phyloP scores from a whole-genome alignment of 2,797 vertebrate genomes.

The Euthynnus affinis region DNA sequence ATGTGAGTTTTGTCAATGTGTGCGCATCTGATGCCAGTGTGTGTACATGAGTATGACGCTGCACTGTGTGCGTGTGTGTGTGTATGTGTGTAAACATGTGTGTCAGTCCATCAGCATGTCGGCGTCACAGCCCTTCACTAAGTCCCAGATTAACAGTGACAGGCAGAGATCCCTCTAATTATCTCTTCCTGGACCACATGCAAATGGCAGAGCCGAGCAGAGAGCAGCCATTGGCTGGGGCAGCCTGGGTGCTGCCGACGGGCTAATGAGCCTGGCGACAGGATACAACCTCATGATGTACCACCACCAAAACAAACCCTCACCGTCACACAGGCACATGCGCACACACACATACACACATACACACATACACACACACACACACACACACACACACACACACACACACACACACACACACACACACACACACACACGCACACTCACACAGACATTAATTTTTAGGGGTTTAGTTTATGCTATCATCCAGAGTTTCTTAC shows the following conservation, averaged over 20 bases:
- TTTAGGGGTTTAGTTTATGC: constrained; percentile 39
- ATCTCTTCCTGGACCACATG: constrained; percentile 88
- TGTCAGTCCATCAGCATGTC: constrained; percentile 83
- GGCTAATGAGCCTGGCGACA: constrained; percentile 84
- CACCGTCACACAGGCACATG: constrained; percentile 43
- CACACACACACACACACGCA: constrained; percentile 10
- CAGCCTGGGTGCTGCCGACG: constrained; percentile 64
- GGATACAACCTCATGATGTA: constrained; percentile 76
- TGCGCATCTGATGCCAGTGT: constrained; percentile 42
- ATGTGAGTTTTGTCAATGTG: background rate
- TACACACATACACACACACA: constrained; percentile 36
- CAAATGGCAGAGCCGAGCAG: constrained; percentile 82
- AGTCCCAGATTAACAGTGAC: constrained; percentile 90
- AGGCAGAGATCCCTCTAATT: constrained; percentile 89
- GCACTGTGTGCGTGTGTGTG: constrained; percentile 35
- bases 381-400: constrained; percentile 18
- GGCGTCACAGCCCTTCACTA: constrained; percentile 85
- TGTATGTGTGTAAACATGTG: constrained; percentile 47
- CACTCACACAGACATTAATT: constrained; percentile 30
- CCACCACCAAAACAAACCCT: constrained; percentile 69
- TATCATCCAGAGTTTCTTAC: constrained; percentile 17
- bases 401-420: constrained; percentile 34
- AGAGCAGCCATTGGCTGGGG: constrained; percentile 77
- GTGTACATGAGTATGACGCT: constrained; percentile 42
- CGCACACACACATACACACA: constrained; percentile 18